Conservation (phyloP, 2,113 vertebrate species). For the Gallinago media region DNA sequence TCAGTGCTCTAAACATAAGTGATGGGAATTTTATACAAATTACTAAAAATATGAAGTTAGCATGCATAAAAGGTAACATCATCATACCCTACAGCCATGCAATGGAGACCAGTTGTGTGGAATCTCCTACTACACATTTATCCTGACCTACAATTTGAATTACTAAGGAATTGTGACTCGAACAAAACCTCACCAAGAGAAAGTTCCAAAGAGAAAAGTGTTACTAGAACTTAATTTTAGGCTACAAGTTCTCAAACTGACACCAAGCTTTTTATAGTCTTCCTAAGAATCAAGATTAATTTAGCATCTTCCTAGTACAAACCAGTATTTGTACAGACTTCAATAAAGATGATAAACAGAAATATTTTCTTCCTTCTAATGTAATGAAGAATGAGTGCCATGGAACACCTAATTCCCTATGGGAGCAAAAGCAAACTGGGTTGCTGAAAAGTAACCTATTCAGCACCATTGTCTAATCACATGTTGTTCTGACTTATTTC, state of each 20-base stretch:
- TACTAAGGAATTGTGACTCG: background rate
- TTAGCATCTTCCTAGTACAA: background rate
- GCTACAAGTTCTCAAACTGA: background rate
- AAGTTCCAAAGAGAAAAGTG: background rate
- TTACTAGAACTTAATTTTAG: background rate
- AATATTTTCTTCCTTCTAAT: background rate
- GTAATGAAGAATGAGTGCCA: background rate
- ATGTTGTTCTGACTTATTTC: background rate
- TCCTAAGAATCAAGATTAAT: background rate
- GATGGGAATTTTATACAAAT: background rate
- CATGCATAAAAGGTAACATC: background rate
- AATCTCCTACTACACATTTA: background rate
- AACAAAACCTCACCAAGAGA: background rate
- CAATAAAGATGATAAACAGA: background rate
- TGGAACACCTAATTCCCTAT: background rate
- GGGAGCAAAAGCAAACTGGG: background rate
- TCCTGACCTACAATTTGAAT: background rate
- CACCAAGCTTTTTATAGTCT: background rate
- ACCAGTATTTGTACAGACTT: background rate
- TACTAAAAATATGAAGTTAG: background rate
- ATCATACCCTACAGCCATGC: background rate
- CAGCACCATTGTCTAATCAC: background rate
- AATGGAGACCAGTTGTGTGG: background rate
- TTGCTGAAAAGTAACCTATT: slow-evolving; percentile 28
- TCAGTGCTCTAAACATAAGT: background rate